Evolutionary conservation across 2,797 vertebrate genomes (phyloP).

Genomic region (Anabas testudineus): DNA sequence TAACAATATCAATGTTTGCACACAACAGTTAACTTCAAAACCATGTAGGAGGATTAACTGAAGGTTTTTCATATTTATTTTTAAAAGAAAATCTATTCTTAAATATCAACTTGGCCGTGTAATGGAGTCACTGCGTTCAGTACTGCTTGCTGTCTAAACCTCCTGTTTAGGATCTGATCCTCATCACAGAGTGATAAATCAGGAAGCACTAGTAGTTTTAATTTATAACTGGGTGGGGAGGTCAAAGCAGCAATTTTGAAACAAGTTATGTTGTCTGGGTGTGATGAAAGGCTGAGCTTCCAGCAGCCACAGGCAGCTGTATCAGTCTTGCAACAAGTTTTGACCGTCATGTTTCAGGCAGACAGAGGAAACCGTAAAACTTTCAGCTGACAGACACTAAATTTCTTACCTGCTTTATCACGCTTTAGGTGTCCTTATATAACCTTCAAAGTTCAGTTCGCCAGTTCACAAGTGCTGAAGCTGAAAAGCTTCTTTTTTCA

Average conservation of each 20-base stretch:
- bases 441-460: conserved; percentile 10
- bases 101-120: conserved; percentile 2
- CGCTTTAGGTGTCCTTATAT: neutral
- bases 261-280: conserved; percentile 38
- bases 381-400: conserved; percentile 19
- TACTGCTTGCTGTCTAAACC: conserved; percentile 1
- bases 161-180: conserved; percentile 11
- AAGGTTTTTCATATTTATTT: conserved; percentile 2
- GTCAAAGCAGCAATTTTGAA: conserved; percentile 30
- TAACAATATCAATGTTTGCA: conserved; percentile 1
- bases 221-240: neutral
- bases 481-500: neutral
- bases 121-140: neutral
- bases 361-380: conserved; percentile 31
- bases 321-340: conserved; percentile 31
- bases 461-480: neutral
- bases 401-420: conserved; percentile 4
- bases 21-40: neutral
- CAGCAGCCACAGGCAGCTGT: conserved; percentile 37
- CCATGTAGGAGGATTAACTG: conserved; percentile 2
- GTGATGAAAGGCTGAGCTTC: neutral
- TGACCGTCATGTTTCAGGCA: conserved; percentile 35
- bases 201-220: conserved; percentile 13
- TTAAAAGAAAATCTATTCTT: conserved; percentile 8
- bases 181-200: conserved; percentile 36